Base-by-base conservation (phyloP, 2,113 vertebrate species). In the Neoarius graeffei region DNA sequence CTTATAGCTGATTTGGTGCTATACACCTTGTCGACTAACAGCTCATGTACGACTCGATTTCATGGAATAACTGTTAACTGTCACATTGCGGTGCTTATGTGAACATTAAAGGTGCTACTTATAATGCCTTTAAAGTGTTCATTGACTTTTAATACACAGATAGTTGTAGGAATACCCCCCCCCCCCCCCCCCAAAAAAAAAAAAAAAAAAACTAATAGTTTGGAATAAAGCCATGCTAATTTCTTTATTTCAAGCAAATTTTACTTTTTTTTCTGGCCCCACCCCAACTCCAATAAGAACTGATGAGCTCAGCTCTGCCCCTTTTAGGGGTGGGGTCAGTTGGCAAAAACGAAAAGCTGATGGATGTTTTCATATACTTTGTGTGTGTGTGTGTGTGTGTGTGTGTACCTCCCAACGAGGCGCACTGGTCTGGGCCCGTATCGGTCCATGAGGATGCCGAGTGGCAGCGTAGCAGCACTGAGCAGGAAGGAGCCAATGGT, bases 401-500 rank as follows among this genome's bases (percentile, higher is more conserved):
- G 76, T 17, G 1, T 64, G 93, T 94, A 98, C 97, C 97, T 98
- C 90, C 97, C 97, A 9, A 95, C 2, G 67, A 98, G 95, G 15
- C 97, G 95, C 0, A 97, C 93, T 0, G 96, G 97, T 59, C 97
- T 94, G 0, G 97, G 97, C 0, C 97, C 97, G 48, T 95, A 96
- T 84, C 90, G 95, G 93, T 98, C 97, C 97, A 98, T 98, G 73
- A 98, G 92, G 89, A 98, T 95, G 1, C 97, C 97, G 20, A 98
- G 94, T 0, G 97, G 97, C 67, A 98, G 92, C 0, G 97, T 98
- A 88, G 97, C 95, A 19, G 97, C 97, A 0, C 97, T 98, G 73
- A 98, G 96, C 86, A 98, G 86, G 76, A 98, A 98, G 50, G 97
- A 97, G 20, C 97, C 97, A 0, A 98, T 97, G 86, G 97, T 98